These are phyloP conservation scores for Lithophane leautieri DNA, from an alignment of 2,888 invertebrate genomes.

Conservation along the genomic window DNA sequence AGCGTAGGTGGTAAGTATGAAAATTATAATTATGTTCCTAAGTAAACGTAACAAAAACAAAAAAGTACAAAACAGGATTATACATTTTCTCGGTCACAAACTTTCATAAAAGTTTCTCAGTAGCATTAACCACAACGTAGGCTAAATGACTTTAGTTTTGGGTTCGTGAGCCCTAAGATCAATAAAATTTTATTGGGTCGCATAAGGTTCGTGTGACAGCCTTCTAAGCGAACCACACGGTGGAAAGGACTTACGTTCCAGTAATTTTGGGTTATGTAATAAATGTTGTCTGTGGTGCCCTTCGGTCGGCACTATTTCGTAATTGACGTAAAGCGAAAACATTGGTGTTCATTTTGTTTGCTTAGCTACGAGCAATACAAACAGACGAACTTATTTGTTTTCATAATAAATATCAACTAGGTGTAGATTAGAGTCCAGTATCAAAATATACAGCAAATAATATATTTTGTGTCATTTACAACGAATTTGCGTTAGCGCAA, in stretches of 20 bases:
- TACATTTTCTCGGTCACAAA: conserved; percentile 40
- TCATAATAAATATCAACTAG: neutral
- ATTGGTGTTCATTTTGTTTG: conserved; percentile 6
- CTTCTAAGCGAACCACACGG: conserved; percentile 43
- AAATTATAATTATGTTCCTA: neutral
- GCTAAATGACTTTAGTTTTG: conserved; percentile 64
- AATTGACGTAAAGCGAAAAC: conserved; percentile 34
- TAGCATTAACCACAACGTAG: conserved; percentile 53
- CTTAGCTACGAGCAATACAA: neutral
- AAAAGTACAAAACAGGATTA: conserved; percentile 21
- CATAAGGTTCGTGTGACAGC: conserved; percentile 59
- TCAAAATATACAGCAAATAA: neutral
- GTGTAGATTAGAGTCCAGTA: neutral
- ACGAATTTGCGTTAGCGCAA: conserved; percentile 30
- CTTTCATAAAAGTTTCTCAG: conserved; percentile 46
- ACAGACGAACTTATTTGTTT: conserved; percentile 23
- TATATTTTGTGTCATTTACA: conserved; percentile 27
- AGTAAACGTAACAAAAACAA: neutral
- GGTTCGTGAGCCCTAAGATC: conserved; percentile 56
- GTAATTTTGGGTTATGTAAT: conserved; percentile 47
- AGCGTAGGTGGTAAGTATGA: neutral
- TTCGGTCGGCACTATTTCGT: conserved; percentile 13
- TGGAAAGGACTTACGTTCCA: conserved; percentile 36
- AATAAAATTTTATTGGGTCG: conserved; percentile 65
- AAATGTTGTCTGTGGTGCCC: conserved; percentile 38